Percentiles rank a stretch among this genome's conserved stretches.
phyloP scores from a whole-genome alignment of 2,888 invertebrate genomes.

The Caenorhabditis imperialis region DNA sequence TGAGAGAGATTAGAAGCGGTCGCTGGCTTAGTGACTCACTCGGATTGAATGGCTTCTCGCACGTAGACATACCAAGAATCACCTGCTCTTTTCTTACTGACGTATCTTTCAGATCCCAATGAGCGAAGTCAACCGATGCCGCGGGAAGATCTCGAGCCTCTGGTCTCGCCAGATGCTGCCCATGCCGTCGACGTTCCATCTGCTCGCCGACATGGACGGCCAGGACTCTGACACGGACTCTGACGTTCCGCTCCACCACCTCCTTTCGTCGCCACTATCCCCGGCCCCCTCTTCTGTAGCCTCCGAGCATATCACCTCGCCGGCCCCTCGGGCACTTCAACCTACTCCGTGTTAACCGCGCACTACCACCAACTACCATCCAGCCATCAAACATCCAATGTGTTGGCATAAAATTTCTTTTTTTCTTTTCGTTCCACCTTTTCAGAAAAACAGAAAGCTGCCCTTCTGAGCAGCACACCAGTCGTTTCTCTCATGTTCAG shows the following conservation, averaged over 20 bases:
- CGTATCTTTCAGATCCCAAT: slow-evolving; percentile 55
- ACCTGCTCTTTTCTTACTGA: not conserved
- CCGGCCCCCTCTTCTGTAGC: slow-evolving; percentile 44
- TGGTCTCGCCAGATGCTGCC: slow-evolving; percentile 59
- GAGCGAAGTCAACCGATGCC: slow-evolving; percentile 57
- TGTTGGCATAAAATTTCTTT: slow-evolving; percentile 33
- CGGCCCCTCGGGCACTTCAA: slow-evolving; percentile 55
- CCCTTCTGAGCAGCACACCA: not conserved
- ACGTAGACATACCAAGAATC: too few relatives aligned
- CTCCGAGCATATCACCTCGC: slow-evolving; percentile 48
- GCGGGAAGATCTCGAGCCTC: slow-evolving; percentile 47
- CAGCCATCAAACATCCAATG: slow-evolving; percentile 32
- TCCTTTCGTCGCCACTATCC: slow-evolving; percentile 17
- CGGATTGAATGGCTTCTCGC: too few relatives aligned
- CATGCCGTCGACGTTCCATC: slow-evolving; percentile 56
- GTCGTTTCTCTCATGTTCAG: not conserved
- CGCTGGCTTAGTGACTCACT: not conserved
- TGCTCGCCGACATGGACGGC: slow-evolving; percentile 41
- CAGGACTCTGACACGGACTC: slow-evolving; percentile 32
- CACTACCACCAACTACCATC: slow-evolving; percentile 15
- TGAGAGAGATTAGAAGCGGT: not conserved
- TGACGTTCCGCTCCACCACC: slow-evolving; percentile 8
- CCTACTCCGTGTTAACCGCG: slow-evolving; percentile 60
- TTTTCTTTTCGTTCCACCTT: slow-evolving; percentile 9
- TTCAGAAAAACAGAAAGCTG: slow-evolving; percentile 19